These are phyloP conservation scores for Thumatha senex DNA, from an alignment of 2,888 invertebrate genomes.

Conservation along the genomic window DNA sequence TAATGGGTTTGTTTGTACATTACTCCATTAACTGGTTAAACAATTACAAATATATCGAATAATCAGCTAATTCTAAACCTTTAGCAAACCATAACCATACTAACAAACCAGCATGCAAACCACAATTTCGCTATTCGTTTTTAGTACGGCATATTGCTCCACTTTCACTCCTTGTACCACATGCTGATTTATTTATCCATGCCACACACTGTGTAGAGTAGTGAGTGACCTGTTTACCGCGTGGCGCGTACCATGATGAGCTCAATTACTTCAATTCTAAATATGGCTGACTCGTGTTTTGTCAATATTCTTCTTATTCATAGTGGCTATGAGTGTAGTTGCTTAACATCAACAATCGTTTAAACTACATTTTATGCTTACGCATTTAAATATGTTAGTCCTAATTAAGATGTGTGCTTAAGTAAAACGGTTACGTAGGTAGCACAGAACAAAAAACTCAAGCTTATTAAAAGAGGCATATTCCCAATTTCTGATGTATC, in stretches of 20 bases:
- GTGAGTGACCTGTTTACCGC: conserved; percentile 56
- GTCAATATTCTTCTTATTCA: conserved; percentile 56
- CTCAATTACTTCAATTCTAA: conserved; percentile 58
- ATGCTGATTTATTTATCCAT: conserved; percentile 36
- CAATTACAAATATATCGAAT: too few species aligned
- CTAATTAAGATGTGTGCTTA: neutral
- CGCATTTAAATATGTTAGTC: neutral
- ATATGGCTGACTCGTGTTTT: conserved; percentile 55
- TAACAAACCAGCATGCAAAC: neutral
- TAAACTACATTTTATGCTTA: conserved; percentile 16
- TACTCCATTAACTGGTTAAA: too few species aligned
- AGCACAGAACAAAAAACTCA: too few species aligned
- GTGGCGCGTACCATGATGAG: conserved; percentile 33
- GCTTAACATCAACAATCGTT: conserved; percentile 1
- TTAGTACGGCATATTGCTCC: conserved; percentile 41
- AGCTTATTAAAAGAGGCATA: too few species aligned
- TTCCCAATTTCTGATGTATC: too few species aligned
- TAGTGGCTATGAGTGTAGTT: too few species aligned
- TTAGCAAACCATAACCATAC: too few species aligned
- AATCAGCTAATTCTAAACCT: too few species aligned
- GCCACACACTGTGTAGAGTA: conserved; percentile 35
- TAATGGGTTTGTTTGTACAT: too few species aligned
- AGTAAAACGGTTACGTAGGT: too few species aligned
- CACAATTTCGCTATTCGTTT: neutral
- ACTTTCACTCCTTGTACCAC: conserved; percentile 46